These are phyloP conservation scores for Scaptomyza hsui DNA, from an alignment of 1,140 invertebrate species.

Conservation along the genomic window DNA sequence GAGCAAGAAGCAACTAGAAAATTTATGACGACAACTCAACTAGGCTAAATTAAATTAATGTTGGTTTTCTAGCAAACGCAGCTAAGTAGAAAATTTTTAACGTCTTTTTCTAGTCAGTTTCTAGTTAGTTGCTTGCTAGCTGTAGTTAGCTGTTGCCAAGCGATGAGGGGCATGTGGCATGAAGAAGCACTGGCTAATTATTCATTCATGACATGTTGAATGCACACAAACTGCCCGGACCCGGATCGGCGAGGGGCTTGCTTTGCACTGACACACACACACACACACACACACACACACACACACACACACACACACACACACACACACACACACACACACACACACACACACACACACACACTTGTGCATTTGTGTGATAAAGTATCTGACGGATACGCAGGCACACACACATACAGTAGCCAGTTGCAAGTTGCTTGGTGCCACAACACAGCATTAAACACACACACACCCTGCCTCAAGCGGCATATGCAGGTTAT, in stretches of 20 bases:
- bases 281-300: slow-evolving; percentile 3
- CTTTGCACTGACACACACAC: slow-evolving; percentile 16
- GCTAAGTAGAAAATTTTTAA: slow-evolving; percentile 65
- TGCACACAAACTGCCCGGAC: slow-evolving; percentile 48
- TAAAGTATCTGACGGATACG: slow-evolving; percentile 79
- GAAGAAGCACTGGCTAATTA: slow-evolving; percentile 69
- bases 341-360: slow-evolving; percentile 4
- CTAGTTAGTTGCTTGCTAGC: slow-evolving; percentile 60
- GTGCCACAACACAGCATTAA: background rate
- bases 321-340: slow-evolving; percentile 9
- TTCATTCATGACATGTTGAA: slow-evolving; percentile 82
- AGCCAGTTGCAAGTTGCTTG: slow-evolving; percentile 28
- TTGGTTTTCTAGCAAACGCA: slow-evolving; percentile 36
- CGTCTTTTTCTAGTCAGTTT: slow-evolving; percentile 54
- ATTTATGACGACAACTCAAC: slow-evolving; percentile 47
- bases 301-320: slow-evolving; percentile 7
- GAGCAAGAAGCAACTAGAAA: background rate
- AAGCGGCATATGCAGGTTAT: slow-evolving; percentile 36
- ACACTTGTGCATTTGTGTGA: slow-evolving; percentile 28
- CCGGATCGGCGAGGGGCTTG: no score
- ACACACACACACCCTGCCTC: background rate
- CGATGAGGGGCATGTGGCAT: slow-evolving; percentile 6
- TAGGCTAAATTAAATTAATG: slow-evolving; percentile 69
- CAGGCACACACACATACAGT: slow-evolving; percentile 53
- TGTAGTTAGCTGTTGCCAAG: slow-evolving; percentile 6